Percentiles rank a stretch among this genome's conserved stretches.
Conservation (phyloP, 1,140 invertebrate genomes). For the Dendroctonus valens region DNA sequence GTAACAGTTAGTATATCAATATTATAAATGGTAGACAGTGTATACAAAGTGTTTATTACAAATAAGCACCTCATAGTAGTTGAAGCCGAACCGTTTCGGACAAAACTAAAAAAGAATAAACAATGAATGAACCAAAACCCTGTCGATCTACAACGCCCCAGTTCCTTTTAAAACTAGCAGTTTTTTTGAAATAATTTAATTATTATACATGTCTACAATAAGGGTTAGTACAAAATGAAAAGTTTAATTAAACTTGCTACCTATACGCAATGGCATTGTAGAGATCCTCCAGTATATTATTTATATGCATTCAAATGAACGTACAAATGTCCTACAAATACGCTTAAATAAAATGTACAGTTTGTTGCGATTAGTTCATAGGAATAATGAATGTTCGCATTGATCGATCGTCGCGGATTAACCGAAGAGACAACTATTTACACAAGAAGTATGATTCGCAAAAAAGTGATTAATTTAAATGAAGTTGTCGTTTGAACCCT, state of each 20-base stretch:
- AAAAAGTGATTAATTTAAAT: background rate
- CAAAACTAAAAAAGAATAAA: too few relatives aligned
- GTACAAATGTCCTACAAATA: slow-evolving; percentile 18
- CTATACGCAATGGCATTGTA: slow-evolving; percentile 43
- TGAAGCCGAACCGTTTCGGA: too few relatives aligned
- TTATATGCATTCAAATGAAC: slow-evolving; percentile 17
- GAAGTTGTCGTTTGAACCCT: slow-evolving; percentile 10
- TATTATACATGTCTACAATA: background rate
- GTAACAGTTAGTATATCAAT: slow-evolving; percentile 38
- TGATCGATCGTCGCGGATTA: too few relatives aligned
- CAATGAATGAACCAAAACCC: too few relatives aligned
- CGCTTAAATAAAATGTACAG: slow-evolving; percentile 26
- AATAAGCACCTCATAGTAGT: slow-evolving; percentile 33
- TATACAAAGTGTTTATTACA: slow-evolving; percentile 41
- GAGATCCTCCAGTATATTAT: slow-evolving; percentile 38
- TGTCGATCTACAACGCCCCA: too few relatives aligned
- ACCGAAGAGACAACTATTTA: slow-evolving; percentile 3
- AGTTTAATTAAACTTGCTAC: slow-evolving; percentile 24
- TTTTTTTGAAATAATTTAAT: too few relatives aligned
- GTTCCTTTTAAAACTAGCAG: too few relatives aligned
- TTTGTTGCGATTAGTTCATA: background rate
- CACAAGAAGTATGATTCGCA: slow-evolving; percentile 24
- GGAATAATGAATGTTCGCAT: too few relatives aligned
- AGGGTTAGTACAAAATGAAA: slow-evolving; percentile 43
- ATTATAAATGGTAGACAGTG: slow-evolving; percentile 39